These are phyloP conservation scores for Idaea biselata DNA, from an alignment of 2,888 invertebrate species.

Conservation along the genomic window DNA sequence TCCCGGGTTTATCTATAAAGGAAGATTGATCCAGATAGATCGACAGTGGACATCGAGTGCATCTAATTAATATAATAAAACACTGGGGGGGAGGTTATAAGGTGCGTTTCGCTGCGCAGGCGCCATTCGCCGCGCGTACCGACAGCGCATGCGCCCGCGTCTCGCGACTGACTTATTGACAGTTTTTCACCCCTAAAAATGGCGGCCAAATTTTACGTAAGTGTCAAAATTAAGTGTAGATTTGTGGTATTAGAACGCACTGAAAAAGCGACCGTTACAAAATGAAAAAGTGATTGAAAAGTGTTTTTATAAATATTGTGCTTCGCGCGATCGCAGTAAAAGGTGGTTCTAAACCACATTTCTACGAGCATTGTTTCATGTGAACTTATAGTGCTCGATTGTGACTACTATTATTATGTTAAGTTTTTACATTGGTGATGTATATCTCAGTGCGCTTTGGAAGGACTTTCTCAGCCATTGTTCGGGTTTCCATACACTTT, in stretches of 20 bases:
- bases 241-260: constrained; percentile 71
- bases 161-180: constrained; percentile 63
- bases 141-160: constrained; percentile 64
- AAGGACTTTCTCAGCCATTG: constrained; percentile 34
- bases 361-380: constrained; percentile 60
- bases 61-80: constrained; percentile 74
- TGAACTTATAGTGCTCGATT: constrained; percentile 35
- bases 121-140: constrained; percentile 74
- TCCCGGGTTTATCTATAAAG: constrained; percentile 46
- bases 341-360: constrained; percentile 71
- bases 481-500: constrained; percentile 15
- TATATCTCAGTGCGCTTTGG: constrained; percentile 23
- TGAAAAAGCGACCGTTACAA: constrained; percentile 37
- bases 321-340: constrained; percentile 22
- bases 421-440: constrained; percentile 26
- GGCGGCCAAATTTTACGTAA: constrained; percentile 78
- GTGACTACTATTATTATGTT: constrained; percentile 18
- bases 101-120: constrained; percentile 42
- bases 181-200: constrained; percentile 66
- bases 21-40: constrained; percentile 70
- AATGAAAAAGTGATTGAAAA: constrained; percentile 7
- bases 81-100: constrained; percentile 75
- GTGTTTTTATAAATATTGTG: constrained; percentile 20
- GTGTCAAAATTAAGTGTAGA: constrained; percentile 67
- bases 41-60: constrained; percentile 58